phyloP scores from a whole-genome alignment of 92 coral and sea anemone genomes.

The Virgularia gustaviana region DNA sequence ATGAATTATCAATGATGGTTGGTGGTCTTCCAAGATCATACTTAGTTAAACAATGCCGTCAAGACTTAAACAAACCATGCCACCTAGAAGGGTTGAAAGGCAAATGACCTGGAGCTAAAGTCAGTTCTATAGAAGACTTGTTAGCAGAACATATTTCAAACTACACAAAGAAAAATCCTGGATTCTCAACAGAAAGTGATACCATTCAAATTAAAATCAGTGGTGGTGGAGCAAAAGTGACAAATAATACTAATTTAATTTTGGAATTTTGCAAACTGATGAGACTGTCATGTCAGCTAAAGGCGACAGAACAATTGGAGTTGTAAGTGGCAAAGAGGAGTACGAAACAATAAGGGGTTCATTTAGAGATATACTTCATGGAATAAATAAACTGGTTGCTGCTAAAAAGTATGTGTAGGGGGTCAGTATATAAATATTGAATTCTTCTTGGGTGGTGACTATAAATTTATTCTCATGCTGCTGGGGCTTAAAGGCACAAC shows the following conservation, averaged over 20 bases:
- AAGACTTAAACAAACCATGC: conserved; percentile 38
- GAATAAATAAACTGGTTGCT: conserved; percentile 40
- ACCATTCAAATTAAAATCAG: conserved; percentile 39
- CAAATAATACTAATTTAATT: conserved; percentile 30
- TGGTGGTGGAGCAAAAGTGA: conserved; percentile 46
- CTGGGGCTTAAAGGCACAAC: conserved; percentile 31
- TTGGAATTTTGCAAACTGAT: conserved; percentile 47
- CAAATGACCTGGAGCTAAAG: conserved; percentile 35
- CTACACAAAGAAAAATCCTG: too few species aligned
- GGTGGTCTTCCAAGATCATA: conserved; percentile 46
- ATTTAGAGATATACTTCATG: conserved; percentile 33
- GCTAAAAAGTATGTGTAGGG: conserved; percentile 4
- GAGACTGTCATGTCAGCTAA: conserved; percentile 17
- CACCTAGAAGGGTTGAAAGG: conserved; percentile 37
- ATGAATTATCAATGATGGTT: conserved; percentile 36
- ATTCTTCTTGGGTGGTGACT: conserved; percentile 41
- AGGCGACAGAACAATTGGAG: conserved; percentile 45
- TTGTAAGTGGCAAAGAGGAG: conserved; percentile 49
- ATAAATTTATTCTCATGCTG: conserved; percentile 20
- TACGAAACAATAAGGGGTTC: conserved; percentile 31
- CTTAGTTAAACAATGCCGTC: conserved; percentile 36
- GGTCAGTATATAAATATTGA: conserved; percentile 23
- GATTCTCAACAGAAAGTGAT: too few species aligned
- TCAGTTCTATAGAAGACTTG: conserved; percentile 48
- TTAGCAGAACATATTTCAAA: too few species aligned